These are phyloP conservation scores for Gadus chalcogrammus DNA, from an alignment of 2,113 vertebrate genomes.

Conservation along the genomic window DNA sequence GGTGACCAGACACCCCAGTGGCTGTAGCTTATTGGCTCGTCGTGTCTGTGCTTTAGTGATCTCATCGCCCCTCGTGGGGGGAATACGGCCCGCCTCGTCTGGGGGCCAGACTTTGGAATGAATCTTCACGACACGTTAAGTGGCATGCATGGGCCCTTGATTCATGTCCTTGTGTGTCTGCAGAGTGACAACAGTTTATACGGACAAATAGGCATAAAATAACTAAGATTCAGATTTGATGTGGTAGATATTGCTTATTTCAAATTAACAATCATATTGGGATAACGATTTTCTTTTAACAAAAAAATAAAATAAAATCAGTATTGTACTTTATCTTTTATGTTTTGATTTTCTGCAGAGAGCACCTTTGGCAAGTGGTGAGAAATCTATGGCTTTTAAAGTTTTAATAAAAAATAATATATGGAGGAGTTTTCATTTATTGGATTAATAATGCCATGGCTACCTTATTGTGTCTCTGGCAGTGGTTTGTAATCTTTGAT, in stretches of 20 bases:
- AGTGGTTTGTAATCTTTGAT: constrained; percentile 34
- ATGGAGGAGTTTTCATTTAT: not conserved
- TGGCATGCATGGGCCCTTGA: too few species aligned
- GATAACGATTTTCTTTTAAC: constrained; percentile 10
- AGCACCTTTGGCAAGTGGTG: not conserved
- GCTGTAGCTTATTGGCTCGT: constrained; percentile 45
- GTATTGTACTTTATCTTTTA: constrained; percentile 3
- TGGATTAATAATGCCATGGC: constrained; percentile 27
- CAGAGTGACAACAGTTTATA: not conserved
- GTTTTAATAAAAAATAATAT: not conserved
- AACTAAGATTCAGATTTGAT: not conserved
- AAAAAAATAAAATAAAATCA: constrained; percentile 38
- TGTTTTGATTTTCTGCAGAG: not conserved
- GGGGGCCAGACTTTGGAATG: not conserved
- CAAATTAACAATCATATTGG: constrained; percentile 15
- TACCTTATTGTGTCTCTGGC: constrained; percentile 31
- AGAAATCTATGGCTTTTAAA: constrained; percentile 44
- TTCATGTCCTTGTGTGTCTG: not conserved
- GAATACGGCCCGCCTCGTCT: not conserved
- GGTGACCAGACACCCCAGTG: constrained; percentile 10
- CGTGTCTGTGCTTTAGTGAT: constrained; percentile 34
- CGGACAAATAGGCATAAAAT: not conserved
- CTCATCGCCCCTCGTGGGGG: constrained; percentile 9
- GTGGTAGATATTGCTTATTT: constrained; percentile 43
- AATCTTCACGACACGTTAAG: not conserved